Conservation (phyloP, 2,888 invertebrate genomes). For the Mythimna ferrago region DNA sequence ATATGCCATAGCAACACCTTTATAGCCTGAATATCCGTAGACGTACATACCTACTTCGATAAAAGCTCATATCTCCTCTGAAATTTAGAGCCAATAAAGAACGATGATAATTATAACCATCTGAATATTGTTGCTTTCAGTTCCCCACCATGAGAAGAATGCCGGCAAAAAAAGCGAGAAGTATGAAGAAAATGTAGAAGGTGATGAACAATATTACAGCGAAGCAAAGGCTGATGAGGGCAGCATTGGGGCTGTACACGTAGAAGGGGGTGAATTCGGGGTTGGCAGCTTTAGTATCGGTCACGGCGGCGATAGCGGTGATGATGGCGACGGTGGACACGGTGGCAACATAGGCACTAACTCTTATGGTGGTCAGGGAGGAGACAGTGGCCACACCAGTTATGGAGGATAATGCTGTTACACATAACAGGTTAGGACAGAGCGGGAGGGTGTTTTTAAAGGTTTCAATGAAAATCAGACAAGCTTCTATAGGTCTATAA, state of each 20-base stretch:
- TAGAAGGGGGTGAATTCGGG: conserved; percentile 5
- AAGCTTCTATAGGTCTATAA: too few relatives aligned
- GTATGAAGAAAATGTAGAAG: background rate
- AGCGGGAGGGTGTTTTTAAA: background rate
- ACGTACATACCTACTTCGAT: background rate
- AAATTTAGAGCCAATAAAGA: background rate
- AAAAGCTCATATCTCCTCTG: background rate
- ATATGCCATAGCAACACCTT: background rate
- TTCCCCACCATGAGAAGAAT: background rate
- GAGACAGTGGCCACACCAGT: conserved; percentile 17
- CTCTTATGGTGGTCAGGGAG: conserved; percentile 10
- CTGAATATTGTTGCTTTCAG: conserved; percentile 11
- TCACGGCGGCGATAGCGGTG: conserved; percentile 6
- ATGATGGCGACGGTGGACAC: conserved; percentile 21
- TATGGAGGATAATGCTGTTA: background rate
- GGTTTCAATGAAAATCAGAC: background rate
- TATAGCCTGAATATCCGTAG: background rate
- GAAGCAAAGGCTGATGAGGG: background rate
- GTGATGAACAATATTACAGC: background rate
- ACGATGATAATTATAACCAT: background rate
- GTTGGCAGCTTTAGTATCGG: conserved; percentile 2
- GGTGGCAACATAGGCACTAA: conserved; percentile 13
- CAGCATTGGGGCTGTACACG: conserved; percentile 3
- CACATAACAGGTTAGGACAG: background rate
- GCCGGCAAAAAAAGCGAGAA: background rate